Conservation (phyloP, 2,888 invertebrate species). For the Troilus luridus region DNA sequence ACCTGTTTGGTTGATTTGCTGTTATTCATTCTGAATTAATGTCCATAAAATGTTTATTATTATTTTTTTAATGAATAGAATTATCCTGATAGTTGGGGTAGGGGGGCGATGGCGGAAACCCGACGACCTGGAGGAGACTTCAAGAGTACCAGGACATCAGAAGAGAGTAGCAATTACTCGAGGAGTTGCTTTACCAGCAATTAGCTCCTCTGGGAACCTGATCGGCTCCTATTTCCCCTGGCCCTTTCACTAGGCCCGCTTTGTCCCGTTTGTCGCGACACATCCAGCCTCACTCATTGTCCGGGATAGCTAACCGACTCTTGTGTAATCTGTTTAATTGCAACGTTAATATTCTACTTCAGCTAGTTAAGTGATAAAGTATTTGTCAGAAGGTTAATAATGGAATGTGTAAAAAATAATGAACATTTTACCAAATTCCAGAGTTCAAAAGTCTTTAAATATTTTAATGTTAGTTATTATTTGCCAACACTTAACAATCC, state of each 20-base stretch:
- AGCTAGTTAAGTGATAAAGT: neutral
- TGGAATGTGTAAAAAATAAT: too few relatives aligned
- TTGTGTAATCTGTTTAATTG: neutral
- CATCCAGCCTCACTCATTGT: neutral
- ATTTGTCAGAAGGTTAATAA: too few relatives aligned
- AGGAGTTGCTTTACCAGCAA: neutral
- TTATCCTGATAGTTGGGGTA: too few relatives aligned
- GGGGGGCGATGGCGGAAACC: neutral
- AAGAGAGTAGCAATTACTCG: neutral
- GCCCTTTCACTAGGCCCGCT: neutral
- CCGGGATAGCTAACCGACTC: neutral
- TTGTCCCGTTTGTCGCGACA: neutral
- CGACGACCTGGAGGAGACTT: neutral
- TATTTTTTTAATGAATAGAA: too few relatives aligned
- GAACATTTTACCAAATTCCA: too few relatives aligned
- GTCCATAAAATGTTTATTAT: too few relatives aligned
- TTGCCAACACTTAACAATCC: too few relatives aligned
- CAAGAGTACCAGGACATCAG: neutral
- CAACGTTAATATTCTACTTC: neutral
- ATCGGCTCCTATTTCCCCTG: neutral
- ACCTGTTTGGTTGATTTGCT: too few relatives aligned
- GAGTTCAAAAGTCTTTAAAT: too few relatives aligned
- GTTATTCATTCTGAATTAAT: too few relatives aligned
- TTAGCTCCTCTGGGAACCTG: constrained; percentile 25
- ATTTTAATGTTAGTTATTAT: too few relatives aligned